Evolutionary conservation across 1,140 invertebrate genomes (phyloP).

Genomic region (Ceratosolen fusciceps): DNA sequence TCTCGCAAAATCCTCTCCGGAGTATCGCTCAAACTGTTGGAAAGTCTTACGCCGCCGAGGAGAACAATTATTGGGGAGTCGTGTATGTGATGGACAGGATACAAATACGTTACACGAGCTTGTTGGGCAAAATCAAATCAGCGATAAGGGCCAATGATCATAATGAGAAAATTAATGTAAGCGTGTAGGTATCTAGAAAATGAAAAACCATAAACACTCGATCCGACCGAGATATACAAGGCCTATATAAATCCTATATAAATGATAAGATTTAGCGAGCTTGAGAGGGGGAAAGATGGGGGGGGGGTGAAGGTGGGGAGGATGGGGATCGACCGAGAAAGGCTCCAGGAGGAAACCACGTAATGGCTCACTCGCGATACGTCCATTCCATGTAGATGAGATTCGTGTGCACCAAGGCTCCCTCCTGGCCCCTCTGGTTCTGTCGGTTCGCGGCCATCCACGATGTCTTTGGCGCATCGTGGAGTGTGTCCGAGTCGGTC

Average conservation of each 20-base stretch:
- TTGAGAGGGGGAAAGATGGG: neutral
- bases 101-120: neutral
- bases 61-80: neutral
- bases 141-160: neutral
- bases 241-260: neutral
- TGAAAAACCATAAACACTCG: neutral
- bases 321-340: neutral
- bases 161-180: neutral
- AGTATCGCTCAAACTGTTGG: neutral
- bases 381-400: neutral
- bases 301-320: neutral
- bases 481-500: too few species aligned
- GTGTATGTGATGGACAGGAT: neutral
- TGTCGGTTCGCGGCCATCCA: too few species aligned
- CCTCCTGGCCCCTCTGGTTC: neutral
- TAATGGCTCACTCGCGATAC: neutral
- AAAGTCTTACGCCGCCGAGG: neutral
- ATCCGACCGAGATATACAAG: conserved; percentile 10
- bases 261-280: conserved; percentile 24
- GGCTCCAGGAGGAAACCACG: neutral
- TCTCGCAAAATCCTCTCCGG: neutral
- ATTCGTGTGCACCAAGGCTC: too few species aligned
- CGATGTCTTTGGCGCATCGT: too few species aligned
- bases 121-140: neutral
- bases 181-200: neutral